phyloP scores from a whole-genome alignment of 2,797 vertebrate genomes.

The Hephaestus fuliginosus region DNA sequence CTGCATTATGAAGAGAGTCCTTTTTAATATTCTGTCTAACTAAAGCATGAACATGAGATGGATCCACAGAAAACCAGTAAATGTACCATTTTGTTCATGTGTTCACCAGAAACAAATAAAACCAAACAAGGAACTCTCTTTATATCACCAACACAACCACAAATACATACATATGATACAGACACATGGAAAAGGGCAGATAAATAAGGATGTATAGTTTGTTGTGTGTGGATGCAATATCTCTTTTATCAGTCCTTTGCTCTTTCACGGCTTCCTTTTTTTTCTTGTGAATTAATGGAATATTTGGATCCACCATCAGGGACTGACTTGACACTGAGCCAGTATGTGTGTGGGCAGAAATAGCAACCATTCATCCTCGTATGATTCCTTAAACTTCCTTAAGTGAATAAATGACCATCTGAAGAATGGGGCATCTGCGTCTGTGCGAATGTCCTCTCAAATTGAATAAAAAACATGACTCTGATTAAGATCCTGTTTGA shows the following conservation, averaged over 20 bases:
- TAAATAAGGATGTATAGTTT: background rate
- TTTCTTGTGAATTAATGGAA: background rate
- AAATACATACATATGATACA: background rate
- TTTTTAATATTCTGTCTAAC: background rate
- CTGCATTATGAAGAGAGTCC: background rate
- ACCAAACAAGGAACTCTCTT: background rate
- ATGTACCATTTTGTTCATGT: background rate
- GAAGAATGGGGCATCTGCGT: constrained; percentile 71
- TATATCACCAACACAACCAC: background rate
- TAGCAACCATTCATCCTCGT: constrained; percentile 64
- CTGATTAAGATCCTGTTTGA: constrained; percentile 83
- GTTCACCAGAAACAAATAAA: constrained; percentile 1
- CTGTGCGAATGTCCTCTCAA: constrained; percentile 72
- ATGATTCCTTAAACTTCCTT: constrained; percentile 53
- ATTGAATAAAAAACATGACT: constrained; percentile 88
- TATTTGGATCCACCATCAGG: background rate
- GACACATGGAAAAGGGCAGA: background rate
- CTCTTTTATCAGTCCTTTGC: no score
- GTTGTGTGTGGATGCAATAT: constrained; percentile 1
- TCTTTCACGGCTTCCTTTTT: background rate
- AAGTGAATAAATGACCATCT: constrained; percentile 72
- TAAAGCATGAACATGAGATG: background rate
- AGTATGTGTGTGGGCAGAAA: constrained; percentile 37
- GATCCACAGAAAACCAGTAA: background rate
- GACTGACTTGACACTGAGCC: constrained; percentile 22